Base-by-base conservation (phyloP, 2,113 vertebrate species). In the Okapia johnstoni region DNA sequence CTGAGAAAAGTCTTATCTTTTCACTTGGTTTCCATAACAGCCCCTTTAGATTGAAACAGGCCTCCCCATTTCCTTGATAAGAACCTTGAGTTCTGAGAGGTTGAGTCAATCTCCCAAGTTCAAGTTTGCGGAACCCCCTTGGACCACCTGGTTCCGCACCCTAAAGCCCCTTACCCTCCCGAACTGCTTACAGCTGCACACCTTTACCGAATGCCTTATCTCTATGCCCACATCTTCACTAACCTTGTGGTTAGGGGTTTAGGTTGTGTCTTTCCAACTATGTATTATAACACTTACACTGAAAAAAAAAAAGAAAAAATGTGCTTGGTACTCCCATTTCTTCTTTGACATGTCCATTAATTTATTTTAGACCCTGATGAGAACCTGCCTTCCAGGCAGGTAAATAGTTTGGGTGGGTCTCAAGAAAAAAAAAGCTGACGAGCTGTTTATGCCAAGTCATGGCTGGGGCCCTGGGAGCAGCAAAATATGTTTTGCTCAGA, bases 391-490 rank as follows among this genome's bases (percentile, higher is more conserved):
- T 92, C 77, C 70, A 98, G 83, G 85, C 91, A 96, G 92, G 93
- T 80, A 95, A 92, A 95, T 87, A 89, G 90, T 97, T 90, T 80
- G 91, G 77, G 95, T 84, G 91, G 70, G 96, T 93, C 76, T 95
- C 30, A 21, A 93, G 80, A 85, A 93, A 90, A 93, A 90, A 93
- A 97, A 83, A 95, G 48, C 57, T 55, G 95, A 70, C 84, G 25
- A 0, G 1, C 25, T 91, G 94, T 98, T 98, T 97, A 90, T 96
- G 97, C 94, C 85, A 77, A 97, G 97, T 98, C 97, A 97, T 96
- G 93, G 97, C 88, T 36, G 6, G 0, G 55, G 90, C 93, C 85
- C 80, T 33, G 7, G 55, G 84, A 96, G 61, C 55, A 85, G 97
- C 85, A 92, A 96, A 97, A 96, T 97, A 90, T 97, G 96, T 98